Evolutionary conservation across 2,888 invertebrate species (phyloP).

Genomic region (Lydus trimaculatus): DNA sequence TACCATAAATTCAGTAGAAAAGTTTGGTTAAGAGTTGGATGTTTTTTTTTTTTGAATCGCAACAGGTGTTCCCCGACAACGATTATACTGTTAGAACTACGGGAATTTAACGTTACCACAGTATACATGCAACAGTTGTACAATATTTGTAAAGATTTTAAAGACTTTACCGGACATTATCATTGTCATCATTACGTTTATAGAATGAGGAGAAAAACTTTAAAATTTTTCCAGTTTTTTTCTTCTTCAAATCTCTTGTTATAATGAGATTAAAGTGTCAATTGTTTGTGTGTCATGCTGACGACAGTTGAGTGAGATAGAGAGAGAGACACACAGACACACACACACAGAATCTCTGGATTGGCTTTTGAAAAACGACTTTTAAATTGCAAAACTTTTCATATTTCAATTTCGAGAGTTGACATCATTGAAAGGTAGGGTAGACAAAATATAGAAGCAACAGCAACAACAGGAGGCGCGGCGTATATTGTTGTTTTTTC

Average conservation of each 20-base stretch:
- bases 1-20: slow-evolving; percentile 31
- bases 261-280: slow-evolving; percentile 28
- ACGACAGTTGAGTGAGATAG: slow-evolving; percentile 14
- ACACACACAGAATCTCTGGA: too few relatives aligned
- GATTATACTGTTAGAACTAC: slow-evolving; percentile 18
- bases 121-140: slow-evolving; percentile 25
- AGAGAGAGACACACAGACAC: too few relatives aligned
- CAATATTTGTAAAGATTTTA: background rate
- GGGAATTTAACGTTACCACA: slow-evolving; percentile 12
- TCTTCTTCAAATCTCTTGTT: slow-evolving; percentile 2
- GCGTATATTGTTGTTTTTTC: slow-evolving; percentile 38
- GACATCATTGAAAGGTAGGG: slow-evolving; percentile 34
- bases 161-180: background rate
- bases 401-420: slow-evolving; percentile 44
- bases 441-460: slow-evolving; percentile 4
- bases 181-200: background rate
- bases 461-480: slow-evolving; percentile 12
- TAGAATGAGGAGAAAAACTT: background rate
- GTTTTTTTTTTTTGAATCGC: slow-evolving; percentile 32
- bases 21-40: slow-evolving; percentile 17
- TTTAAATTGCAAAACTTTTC: slow-evolving; percentile 45
- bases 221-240: background rate
- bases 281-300: slow-evolving; percentile 12
- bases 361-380: slow-evolving; percentile 32
- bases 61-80: slow-evolving; percentile 31